A percentile compares a stretch with the other conserved stretches of the same genome.
phyloP scores from a whole-genome alignment of 2,888 invertebrate species.

The Synergus itoensis region DNA sequence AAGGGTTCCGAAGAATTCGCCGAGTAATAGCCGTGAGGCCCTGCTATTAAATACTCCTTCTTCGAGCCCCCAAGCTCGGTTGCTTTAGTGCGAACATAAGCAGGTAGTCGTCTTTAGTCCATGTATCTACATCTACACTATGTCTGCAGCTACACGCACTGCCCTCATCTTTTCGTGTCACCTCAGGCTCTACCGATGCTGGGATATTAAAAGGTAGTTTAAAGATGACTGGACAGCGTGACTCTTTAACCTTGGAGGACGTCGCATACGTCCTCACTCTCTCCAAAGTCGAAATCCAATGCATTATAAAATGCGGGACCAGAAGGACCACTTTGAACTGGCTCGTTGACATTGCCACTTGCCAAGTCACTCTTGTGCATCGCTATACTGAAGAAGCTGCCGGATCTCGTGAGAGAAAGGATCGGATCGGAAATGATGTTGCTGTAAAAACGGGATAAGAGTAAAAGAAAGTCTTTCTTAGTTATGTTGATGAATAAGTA shows the following conservation, averaged over 20 bases:
- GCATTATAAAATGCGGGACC: not conserved
- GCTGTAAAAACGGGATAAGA: not conserved
- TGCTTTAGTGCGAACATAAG: slow-evolving; percentile 61
- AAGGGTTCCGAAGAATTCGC: slow-evolving; percentile 70
- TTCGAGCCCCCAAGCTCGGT: slow-evolving; percentile 56
- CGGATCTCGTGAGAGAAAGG: not conserved
- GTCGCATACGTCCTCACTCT: not conserved
- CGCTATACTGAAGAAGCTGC: not conserved
- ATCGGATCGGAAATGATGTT: not conserved
- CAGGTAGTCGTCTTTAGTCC: slow-evolving; percentile 69
- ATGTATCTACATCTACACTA: slow-evolving; percentile 46
- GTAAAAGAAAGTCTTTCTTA: too few relatives aligned
- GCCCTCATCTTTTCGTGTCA: slow-evolving; percentile 65
- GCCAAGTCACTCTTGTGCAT: not conserved
- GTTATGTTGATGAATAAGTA: too few relatives aligned
- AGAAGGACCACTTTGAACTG: slow-evolving; percentile 5
- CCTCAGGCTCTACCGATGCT: slow-evolving; percentile 57
- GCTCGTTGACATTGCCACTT: slow-evolving; percentile 13
- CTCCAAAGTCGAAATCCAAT: not conserved
- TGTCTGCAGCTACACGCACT: slow-evolving; percentile 53
- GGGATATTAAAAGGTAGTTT: slow-evolving; percentile 75
- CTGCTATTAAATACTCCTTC: slow-evolving; percentile 66
- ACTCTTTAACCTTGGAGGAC: slow-evolving; percentile 24
- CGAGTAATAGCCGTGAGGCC: slow-evolving; percentile 73
- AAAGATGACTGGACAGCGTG: slow-evolving; percentile 72